Conservation (phyloP, 2,797 vertebrate genomes). For the Paratrypauchen microcephalus region DNA sequence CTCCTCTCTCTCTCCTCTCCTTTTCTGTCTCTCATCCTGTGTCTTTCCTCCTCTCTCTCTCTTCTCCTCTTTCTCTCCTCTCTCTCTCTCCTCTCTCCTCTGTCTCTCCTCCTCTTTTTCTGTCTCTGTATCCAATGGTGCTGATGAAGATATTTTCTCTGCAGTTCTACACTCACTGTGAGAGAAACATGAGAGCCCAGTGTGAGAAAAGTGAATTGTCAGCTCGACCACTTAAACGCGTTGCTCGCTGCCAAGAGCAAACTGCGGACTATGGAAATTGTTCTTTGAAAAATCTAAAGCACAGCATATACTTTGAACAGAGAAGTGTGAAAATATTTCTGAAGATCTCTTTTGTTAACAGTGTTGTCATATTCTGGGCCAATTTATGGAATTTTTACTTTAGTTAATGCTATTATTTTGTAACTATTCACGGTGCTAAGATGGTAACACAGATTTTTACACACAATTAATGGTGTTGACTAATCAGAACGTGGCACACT, state of each 20-base stretch:
- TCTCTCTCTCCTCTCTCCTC: no score
- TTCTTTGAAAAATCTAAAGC: slow-evolving; percentile 25
- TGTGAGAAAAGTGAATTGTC: slow-evolving; percentile 54
- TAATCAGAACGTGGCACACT: slow-evolving; percentile 74
- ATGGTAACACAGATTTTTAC: slow-evolving; percentile 33
- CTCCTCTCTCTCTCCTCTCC: neutral
- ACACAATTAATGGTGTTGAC: slow-evolving; percentile 71
- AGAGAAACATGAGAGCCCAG: slow-evolving; percentile 42
- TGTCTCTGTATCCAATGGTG: slow-evolving; percentile 20
- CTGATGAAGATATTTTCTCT: slow-evolving; percentile 45
- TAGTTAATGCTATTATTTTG: slow-evolving; percentile 48
- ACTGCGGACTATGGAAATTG: slow-evolving; percentile 26
- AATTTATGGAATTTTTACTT: slow-evolving; percentile 26
- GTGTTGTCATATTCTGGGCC: slow-evolving; percentile 4
- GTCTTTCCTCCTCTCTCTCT: neutral
- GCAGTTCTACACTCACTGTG: slow-evolving; percentile 33
- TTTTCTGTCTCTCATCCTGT: neutral
- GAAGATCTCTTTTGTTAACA: neutral
- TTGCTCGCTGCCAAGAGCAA: slow-evolving; percentile 41
- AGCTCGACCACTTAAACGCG: slow-evolving; percentile 36
- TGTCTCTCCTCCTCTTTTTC: no score
- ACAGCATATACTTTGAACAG: slow-evolving; percentile 25
- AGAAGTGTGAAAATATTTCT: neutral
- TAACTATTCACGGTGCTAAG: slow-evolving; percentile 45
- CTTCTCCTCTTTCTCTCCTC: neutral